Percentiles rank a stretch among this genome's conserved stretches.
Conservation (phyloP, 2,888 invertebrate genomes). For the Beris morrisii region DNA sequence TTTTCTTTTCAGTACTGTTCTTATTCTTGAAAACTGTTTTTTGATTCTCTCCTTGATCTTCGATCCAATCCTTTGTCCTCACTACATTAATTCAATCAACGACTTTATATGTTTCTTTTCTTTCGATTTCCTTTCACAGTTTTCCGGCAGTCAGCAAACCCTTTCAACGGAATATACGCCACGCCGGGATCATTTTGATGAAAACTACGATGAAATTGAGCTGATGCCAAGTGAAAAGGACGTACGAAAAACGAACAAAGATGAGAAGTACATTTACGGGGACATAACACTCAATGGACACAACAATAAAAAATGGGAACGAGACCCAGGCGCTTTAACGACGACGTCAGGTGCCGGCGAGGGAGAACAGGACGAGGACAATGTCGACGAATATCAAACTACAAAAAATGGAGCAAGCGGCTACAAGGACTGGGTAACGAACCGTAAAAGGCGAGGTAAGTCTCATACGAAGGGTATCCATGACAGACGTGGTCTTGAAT, state of each 20-base stretch:
- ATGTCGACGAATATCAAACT: conserved; percentile 37
- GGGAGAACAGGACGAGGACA: conserved; percentile 3
- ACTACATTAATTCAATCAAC: no score
- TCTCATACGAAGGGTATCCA: conserved; percentile 8
- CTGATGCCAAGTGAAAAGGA: conserved; percentile 30
- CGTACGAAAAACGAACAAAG: conserved; percentile 49
- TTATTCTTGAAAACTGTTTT: no score
- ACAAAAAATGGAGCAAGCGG: conserved; percentile 37
- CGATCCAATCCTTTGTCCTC: no score
- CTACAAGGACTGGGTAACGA: conserved; percentile 40
- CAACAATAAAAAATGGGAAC: conserved; percentile 32
- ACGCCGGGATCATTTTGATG: conserved; percentile 12
- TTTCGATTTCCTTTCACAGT: conserved; percentile 1
- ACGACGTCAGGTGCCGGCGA: neutral
- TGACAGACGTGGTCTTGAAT: neutral
- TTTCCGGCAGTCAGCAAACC: conserved; percentile 23
- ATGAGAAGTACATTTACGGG: conserved; percentile 32
- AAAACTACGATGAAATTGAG: conserved; percentile 42
- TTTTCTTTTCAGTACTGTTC: no score
- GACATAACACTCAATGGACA: conserved; percentile 31
- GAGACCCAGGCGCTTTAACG: conserved; percentile 12
- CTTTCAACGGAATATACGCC: conserved; percentile 16
- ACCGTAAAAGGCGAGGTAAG: conserved; percentile 41
- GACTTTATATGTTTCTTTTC: no score
- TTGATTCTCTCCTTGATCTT: no score